Conservation (phyloP, 2,888 invertebrate species). For the Girardia tigrina region DNA sequence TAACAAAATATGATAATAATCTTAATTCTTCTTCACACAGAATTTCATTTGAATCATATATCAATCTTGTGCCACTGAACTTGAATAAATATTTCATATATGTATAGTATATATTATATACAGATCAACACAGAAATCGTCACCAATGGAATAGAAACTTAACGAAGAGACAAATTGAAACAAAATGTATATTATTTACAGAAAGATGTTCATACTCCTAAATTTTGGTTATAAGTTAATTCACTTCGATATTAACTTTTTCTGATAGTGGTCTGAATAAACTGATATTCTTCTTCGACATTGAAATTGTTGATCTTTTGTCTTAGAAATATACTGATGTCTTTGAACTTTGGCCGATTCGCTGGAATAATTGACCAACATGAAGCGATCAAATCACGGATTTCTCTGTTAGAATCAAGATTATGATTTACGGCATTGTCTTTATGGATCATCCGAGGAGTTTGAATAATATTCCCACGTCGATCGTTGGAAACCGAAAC, state of each 20-base stretch:
- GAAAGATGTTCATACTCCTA: too few species aligned
- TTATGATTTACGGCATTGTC: conserved; percentile 14
- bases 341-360: conserved; percentile 11
- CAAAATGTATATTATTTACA: too few species aligned
- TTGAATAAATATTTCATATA: too few species aligned
- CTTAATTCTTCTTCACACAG: too few species aligned
- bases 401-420: not conserved
- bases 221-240: too few species aligned
- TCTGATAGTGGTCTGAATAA: not conserved
- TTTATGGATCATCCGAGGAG: not conserved
- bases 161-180: too few species aligned
- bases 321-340: conserved; percentile 4
- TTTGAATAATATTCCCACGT: not conserved
- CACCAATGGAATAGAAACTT: too few species aligned
- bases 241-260: not conserved
- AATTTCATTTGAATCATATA: too few species aligned
- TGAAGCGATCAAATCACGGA: not conserved
- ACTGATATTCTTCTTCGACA: conserved; percentile 3
- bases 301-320: not conserved
- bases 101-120: too few species aligned
- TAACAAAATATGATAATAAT: too few species aligned
- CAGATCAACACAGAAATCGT: too few species aligned
- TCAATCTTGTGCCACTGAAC: too few species aligned
- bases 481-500: not conserved
- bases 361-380: not conserved